These are phyloP conservation scores for Drosophila pandora DNA, from an alignment of 1,140 invertebrate genomes.

Conservation along the genomic window DNA sequence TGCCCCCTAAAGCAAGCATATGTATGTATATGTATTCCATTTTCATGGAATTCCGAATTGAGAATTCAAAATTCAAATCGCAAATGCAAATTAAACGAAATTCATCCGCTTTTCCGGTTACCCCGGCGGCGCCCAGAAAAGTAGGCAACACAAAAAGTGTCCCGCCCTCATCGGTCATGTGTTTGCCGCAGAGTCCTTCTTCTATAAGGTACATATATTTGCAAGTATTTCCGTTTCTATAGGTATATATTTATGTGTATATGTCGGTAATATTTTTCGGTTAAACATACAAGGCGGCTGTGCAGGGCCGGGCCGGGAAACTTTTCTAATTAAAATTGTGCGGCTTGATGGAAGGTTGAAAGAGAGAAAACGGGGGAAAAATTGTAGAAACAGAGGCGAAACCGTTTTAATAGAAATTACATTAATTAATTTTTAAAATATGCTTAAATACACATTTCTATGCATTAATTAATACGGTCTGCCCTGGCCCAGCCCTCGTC, in stretches of 20 bases:
- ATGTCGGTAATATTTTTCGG: conserved; percentile 20
- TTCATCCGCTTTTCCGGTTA: background rate
- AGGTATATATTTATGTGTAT: conserved; percentile 13
- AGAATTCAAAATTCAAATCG: conserved; percentile 6
- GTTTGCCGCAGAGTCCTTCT: conserved; percentile 22
- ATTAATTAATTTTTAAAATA: conserved; percentile 76
- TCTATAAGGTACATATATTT: background rate
- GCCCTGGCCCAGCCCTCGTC: background rate
- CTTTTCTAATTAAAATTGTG: conserved; percentile 80
- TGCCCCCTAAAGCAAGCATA: no score
- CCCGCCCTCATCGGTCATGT: conserved; percentile 13
- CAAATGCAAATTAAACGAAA: conserved; percentile 18
- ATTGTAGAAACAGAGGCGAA: conserved; percentile 3
- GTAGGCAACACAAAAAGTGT: conserved; percentile 43
- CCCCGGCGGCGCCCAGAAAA: conserved; percentile 37
- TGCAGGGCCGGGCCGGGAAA: conserved; percentile 37
- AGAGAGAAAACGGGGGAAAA: background rate
- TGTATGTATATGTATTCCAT: conserved; percentile 7
- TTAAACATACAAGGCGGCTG: conserved; percentile 24
- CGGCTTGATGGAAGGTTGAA: conserved; percentile 48
- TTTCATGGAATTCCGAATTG: conserved; percentile 12
- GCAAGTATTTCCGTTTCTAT: conserved; percentile 8
- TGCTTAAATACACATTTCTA: conserved; percentile 66
- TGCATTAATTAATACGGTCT: conserved; percentile 59
- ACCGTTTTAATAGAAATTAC: conserved; percentile 71